phyloP scores from a whole-genome alignment of 2,797 vertebrate genomes.

The Enteromius unitaeniatus region DNA sequence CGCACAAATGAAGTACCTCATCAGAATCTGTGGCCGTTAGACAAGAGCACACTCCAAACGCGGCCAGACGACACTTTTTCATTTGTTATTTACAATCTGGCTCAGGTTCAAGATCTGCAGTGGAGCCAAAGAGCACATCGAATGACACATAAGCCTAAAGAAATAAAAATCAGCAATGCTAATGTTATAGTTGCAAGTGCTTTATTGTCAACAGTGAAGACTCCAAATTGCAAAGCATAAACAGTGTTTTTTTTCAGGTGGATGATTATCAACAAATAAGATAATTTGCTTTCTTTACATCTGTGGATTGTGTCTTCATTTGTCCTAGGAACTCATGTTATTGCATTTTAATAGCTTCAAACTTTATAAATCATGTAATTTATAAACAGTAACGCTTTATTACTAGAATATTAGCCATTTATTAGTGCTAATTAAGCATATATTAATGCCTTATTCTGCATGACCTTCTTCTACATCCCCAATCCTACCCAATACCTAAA shows the following conservation, averaged over 20 bases:
- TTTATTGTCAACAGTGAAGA: background rate
- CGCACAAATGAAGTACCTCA: constrained; percentile 71
- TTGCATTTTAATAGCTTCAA: background rate
- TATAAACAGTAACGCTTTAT: no score
- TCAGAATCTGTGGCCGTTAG: constrained; percentile 61
- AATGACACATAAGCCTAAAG: background rate
- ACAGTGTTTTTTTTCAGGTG: background rate
- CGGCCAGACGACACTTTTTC: constrained; percentile 27
- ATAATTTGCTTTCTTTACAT: background rate
- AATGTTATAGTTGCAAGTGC: background rate
- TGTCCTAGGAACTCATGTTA: background rate
- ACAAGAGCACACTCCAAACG: constrained; percentile 45
- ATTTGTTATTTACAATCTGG: constrained; percentile 55
- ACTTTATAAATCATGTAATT: no score
- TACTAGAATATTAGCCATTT: no score
- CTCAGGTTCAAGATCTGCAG: constrained; percentile 9
- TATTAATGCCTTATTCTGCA: no score
- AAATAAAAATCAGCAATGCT: background rate
- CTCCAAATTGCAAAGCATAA: background rate
- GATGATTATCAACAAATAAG: background rate
- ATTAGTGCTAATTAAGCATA: no score
- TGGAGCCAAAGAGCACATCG: constrained; percentile 12
- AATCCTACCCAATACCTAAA: no score
- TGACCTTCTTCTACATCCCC: no score
- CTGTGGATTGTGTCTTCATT: background rate